phyloP scores from a whole-genome alignment of 2,888 invertebrate genomes.

The Orthosia gothica region DNA sequence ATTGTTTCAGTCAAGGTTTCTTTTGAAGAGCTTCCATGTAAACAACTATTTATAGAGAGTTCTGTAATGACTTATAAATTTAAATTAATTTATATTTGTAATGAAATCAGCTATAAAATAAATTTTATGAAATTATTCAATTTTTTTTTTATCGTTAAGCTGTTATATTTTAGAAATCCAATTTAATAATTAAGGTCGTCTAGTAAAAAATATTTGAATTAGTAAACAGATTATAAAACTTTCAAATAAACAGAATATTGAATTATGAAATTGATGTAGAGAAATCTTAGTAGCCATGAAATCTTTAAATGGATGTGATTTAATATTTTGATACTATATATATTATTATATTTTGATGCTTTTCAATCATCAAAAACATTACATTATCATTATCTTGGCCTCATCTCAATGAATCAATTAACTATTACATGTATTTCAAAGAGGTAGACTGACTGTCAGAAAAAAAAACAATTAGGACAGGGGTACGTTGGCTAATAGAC shows the following conservation, averaged over 20 bases:
- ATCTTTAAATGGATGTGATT: too few relatives aligned
- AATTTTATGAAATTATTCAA: background rate
- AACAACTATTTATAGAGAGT: too few relatives aligned
- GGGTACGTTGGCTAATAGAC: too few relatives aligned
- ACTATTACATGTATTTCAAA: too few relatives aligned
- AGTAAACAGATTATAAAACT: slow-evolving; percentile 2
- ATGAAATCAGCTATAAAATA: background rate
- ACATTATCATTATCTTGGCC: too few relatives aligned
- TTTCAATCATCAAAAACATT: too few relatives aligned
- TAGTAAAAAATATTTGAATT: background rate
- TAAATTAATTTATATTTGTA: background rate
- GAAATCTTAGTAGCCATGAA: background rate
- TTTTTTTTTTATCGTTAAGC: background rate
- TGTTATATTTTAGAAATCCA: background rate
- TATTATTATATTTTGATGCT: too few relatives aligned
- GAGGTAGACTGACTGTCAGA: too few relatives aligned
- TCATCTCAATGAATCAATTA: too few relatives aligned
- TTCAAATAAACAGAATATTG: background rate
- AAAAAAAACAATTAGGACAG: too few relatives aligned
- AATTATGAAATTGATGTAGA: background rate
- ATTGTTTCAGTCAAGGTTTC: background rate
- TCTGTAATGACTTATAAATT: background rate
- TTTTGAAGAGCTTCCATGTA: too few relatives aligned
- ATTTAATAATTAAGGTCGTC: background rate
- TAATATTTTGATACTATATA: too few relatives aligned